A percentile compares a stretch with the other conserved stretches of the same genome.
phyloP scores from a whole-genome alignment of 2,888 invertebrate genomes.

The Tenthredo distinguenda region DNA sequence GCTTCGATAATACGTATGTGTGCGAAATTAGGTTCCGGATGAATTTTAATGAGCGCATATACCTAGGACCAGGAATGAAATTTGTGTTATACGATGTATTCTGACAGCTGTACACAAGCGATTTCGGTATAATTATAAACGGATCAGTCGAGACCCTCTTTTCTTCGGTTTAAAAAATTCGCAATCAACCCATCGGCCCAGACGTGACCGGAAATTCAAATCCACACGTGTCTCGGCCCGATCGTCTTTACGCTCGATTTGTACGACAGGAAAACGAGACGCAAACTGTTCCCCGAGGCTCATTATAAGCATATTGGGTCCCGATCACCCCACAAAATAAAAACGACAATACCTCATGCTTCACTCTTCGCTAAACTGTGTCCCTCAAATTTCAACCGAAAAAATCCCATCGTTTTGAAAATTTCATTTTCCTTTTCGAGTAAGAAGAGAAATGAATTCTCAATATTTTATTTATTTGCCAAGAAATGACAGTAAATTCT shows the following conservation, averaged over 20 bases:
- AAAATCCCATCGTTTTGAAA: neutral
- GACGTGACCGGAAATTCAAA: constrained; percentile 29
- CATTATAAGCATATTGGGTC: constrained; percentile 32
- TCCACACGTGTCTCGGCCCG: neutral
- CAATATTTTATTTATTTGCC: neutral
- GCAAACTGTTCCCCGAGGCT: neutral
- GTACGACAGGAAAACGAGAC: neutral
- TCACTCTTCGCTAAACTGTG: neutral
- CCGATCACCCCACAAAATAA: neutral
- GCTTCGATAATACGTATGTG: neutral
- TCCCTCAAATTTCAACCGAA: neutral
- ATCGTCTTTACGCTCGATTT: constrained; percentile 25
- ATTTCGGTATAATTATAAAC: neutral
- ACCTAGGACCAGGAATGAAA: neutral
- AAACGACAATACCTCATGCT: neutral
- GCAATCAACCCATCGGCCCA: neutral
- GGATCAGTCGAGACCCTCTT: neutral
- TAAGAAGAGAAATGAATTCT: neutral
- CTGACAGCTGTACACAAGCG: neutral
- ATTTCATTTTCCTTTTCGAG: neutral
- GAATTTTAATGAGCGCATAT: neutral
- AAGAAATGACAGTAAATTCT: neutral
- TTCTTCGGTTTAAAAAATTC: neutral
- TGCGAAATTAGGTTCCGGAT: neutral
- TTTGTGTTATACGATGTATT: neutral